Evolutionary conservation across 2,797 vertebrate species (phyloP).

Genomic region (Darevskia mixta): DNA sequence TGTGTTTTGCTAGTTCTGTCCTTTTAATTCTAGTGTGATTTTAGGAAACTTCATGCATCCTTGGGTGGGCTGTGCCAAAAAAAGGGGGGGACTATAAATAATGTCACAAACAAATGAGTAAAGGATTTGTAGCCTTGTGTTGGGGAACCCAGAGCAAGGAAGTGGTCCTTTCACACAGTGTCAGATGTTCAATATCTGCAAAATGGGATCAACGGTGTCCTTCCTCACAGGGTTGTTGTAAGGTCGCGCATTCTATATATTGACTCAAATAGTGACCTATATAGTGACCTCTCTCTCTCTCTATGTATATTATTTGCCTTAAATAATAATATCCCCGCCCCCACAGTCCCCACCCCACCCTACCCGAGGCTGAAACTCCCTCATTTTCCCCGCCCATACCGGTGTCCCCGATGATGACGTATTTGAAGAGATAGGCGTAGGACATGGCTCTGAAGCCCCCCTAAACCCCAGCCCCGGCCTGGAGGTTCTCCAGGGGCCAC

Average conservation of each 20-base stretch:
- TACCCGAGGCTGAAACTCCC: too few species aligned
- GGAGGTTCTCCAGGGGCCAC: constrained; percentile 23
- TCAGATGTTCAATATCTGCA: background rate
- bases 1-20: too few species aligned
- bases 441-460: constrained; percentile 67
- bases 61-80: too few species aligned
- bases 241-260: too few species aligned
- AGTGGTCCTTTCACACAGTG: background rate
- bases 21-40: too few species aligned
- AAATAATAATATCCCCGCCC: background rate
- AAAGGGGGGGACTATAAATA: too few species aligned
- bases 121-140: too few species aligned
- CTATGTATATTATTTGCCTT: background rate
- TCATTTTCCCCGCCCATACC: constrained; percentile 57
- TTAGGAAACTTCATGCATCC: too few species aligned
- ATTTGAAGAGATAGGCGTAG: constrained; percentile 79
- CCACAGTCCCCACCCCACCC: too few species aligned
- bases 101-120: too few species aligned
- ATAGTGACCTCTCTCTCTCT: background rate
- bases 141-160: background rate
- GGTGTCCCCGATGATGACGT: constrained; percentile 79
- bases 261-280: too few species aligned
- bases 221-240: background rate
- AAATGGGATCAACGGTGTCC: background rate
- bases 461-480: constrained; percentile 15